Base-by-base conservation (phyloP, 1,140 invertebrate species). In the Belonocnema kinseyi region DNA sequence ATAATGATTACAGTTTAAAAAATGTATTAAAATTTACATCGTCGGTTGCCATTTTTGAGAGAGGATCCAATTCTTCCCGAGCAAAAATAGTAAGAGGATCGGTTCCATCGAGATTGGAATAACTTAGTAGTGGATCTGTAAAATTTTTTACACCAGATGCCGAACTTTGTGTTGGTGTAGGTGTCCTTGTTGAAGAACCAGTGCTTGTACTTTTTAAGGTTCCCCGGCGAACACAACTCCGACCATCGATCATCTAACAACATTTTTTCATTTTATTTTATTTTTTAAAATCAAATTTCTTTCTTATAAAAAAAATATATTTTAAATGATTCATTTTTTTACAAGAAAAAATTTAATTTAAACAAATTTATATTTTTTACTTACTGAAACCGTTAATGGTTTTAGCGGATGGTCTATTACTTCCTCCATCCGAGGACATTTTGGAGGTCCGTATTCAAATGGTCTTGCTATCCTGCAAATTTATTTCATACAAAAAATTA, bases 1-100 rank as follows among this genome's bases (percentile, higher is more conserved):
- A 33, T 33, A 33, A 5, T 5, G 26, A 33, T 33, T 3, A 33
- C 5, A 33, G 72, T 52, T 77, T 73, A 74, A 53, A 73, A 74
- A 56, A 40, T 61, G 12, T n/a, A 73, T 76, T 71, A 73, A 26
- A 54, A 50, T 86, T 85, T 91, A 94, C 93, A 86, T 93, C 92
- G 88, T 95, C 93, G 70, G 92, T 91, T 66, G 93, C 92, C 90
- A 95, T 93, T 91, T 93, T 93, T 19, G 93, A 93, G 50, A 95
- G 89, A 33, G 94, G 94, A 90, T 95, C 94, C 82, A 93, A 88
- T 84, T 94, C 93, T 84, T 95, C 93, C 78, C 92, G 91, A 5
- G 93, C 93, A 91, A 96, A 95, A 80, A 95, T 93, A 40, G 94
- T 94, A 17, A 96, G 91, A 2, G 95, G 95, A 92, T 96, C 95